Evolutionary conservation across 1,140 invertebrate genomes (phyloP).

Genomic region (Scaptomyza hsui): DNA sequence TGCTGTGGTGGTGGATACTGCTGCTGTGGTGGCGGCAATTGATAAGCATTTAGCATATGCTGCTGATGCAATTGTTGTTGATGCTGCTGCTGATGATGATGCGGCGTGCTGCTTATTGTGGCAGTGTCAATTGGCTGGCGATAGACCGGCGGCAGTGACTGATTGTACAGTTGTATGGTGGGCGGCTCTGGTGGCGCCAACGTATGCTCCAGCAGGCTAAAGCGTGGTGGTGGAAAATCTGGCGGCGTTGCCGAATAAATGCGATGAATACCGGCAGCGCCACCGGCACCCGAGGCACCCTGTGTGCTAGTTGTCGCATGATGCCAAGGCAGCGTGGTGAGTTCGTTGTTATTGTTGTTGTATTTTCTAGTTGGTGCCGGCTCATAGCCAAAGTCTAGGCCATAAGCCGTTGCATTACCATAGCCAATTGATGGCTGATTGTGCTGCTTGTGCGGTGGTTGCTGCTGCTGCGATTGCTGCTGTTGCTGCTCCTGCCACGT

Average conservation of each 20-base stretch:
- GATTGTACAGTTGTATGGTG: slow-evolving; percentile 71
- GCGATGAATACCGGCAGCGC: slow-evolving; percentile 39
- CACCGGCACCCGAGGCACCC: not conserved
- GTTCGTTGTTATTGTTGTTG: slow-evolving; percentile 31
- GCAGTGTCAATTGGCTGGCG: slow-evolving; percentile 42
- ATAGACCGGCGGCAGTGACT: slow-evolving; percentile 47
- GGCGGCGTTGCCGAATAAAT: slow-evolving; percentile 74
- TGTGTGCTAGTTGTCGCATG: slow-evolving; percentile 36
- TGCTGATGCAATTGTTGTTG: slow-evolving; percentile 56
- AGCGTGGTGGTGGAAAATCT: slow-evolving; percentile 74
- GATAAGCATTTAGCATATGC: slow-evolving; percentile 56
- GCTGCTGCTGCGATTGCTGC: slow-evolving; percentile 20
- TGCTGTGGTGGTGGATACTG: slow-evolving; percentile 12
- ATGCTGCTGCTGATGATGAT: slow-evolving; percentile 60
- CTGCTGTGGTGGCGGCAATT: slow-evolving; percentile 56
- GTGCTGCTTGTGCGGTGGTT: slow-evolving; percentile 58
- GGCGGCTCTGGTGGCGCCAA: slow-evolving; percentile 69
- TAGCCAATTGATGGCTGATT: slow-evolving; percentile 44
- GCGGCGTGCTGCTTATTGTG: slow-evolving; percentile 44
- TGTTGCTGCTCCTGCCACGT: slow-evolving; percentile 59
- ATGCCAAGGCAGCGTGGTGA: slow-evolving; percentile 65
- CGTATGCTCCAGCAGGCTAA: slow-evolving; percentile 58
- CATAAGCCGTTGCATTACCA: slow-evolving; percentile 34
- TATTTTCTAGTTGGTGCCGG: slow-evolving; percentile 27
- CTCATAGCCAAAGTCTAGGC: slow-evolving; percentile 22